phyloP scores from a whole-genome alignment of 2,797 vertebrate genomes.

The Cheirogaleus major region DNA sequence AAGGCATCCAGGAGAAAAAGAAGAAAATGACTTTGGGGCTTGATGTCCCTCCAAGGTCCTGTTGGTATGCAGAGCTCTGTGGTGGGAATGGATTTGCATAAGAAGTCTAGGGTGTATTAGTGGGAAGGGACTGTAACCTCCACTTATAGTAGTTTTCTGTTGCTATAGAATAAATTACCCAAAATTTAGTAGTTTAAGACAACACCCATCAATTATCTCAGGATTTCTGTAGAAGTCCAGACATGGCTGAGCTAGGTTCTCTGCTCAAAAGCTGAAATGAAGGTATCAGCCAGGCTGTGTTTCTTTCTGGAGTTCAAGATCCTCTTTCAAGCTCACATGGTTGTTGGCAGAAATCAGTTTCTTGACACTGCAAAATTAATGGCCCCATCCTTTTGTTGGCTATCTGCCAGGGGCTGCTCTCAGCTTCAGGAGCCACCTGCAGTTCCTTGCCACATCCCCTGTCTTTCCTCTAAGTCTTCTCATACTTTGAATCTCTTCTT shows the following conservation, averaged over 20 bases:
- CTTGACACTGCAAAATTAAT: not conserved
- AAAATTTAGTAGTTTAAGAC: not conserved
- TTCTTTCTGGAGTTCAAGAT: not conserved
- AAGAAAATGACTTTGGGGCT: not conserved
- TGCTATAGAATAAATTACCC: not conserved
- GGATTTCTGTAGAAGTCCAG: not conserved
- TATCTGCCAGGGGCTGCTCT: not conserved
- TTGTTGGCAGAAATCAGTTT: not conserved
- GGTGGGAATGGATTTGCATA: not conserved
- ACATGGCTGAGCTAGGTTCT: not conserved
- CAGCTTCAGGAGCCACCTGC: not conserved
- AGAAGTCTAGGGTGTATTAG: not conserved
- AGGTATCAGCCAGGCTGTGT: not conserved
- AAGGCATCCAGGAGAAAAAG: not conserved
- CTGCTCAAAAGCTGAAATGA: not conserved
- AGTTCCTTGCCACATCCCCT: not conserved
- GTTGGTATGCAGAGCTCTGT: not conserved
- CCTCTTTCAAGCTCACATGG: not conserved
- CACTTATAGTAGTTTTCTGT: not conserved
- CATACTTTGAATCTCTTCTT: not conserved
- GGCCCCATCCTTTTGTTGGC: not conserved
- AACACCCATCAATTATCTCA: not conserved
- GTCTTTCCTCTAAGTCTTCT: not conserved
- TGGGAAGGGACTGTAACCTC: not conserved
- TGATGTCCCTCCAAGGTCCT: not conserved